Percentiles rank a stretch among this genome's conserved stretches.
Conservation (phyloP, 1,140 invertebrate genomes). For the Anthonomus grandis region DNA sequence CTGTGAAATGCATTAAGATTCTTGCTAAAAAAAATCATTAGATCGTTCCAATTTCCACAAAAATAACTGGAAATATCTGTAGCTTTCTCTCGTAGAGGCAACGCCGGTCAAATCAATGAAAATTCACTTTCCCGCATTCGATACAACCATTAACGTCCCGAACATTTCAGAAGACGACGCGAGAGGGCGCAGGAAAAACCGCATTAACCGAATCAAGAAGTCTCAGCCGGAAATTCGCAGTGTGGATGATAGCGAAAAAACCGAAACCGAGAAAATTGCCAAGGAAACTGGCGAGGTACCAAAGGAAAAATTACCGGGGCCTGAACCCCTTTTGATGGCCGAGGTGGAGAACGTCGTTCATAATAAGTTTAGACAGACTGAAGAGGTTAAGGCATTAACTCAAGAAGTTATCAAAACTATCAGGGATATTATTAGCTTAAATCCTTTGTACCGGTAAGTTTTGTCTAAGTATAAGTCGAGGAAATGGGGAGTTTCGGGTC, state of each 20-base stretch:
- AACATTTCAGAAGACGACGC: constrained; percentile 56
- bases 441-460: constrained; percentile 73
- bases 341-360: constrained; percentile 93
- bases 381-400: constrained; percentile 95
- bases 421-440: constrained; percentile 92
- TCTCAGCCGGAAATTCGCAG: constrained; percentile 20
- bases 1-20: neutral
- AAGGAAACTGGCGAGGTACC: constrained; percentile 20
- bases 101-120: constrained; percentile 48
- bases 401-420: constrained; percentile 98
- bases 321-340: constrained; percentile 74
- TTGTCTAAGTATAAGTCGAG: no score
- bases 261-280: constrained; percentile 16
- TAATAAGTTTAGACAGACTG: constrained; percentile 85
- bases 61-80: constrained; percentile 3
- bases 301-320: constrained; percentile 18
- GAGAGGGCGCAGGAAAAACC: constrained; percentile 47
- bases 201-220: constrained; percentile 38
- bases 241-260: constrained; percentile 11
- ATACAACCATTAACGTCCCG: constrained; percentile 61
- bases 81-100: constrained; percentile 41
- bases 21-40: neutral
- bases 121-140: constrained; percentile 62
- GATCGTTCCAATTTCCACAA: neutral
- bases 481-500: no score